phyloP scores from a whole-genome alignment of 2,888 invertebrate species.

The Hyalella azteca region DNA sequence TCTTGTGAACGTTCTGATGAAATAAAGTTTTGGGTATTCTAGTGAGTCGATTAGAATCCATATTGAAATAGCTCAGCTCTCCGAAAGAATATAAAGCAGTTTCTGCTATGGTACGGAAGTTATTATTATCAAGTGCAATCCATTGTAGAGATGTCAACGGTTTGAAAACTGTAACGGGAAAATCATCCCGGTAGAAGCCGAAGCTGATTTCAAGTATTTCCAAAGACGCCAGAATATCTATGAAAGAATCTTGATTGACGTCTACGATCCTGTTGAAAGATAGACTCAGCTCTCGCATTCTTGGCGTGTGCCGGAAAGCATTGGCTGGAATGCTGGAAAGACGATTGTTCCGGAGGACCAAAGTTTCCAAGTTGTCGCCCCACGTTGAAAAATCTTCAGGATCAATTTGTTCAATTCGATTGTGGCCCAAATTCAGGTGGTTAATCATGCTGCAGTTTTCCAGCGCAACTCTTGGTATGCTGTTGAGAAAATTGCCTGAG shows the following conservation, averaged over 20 bases:
- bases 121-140: slow-evolving; percentile 87
- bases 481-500: slow-evolving; percentile 59
- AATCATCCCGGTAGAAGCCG: slow-evolving; percentile 76
- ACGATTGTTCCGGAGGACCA: slow-evolving; percentile 83
- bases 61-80: slow-evolving; percentile 78
- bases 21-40: slow-evolving; percentile 74
- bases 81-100: slow-evolving; percentile 72
- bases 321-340: slow-evolving; percentile 73
- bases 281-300: slow-evolving; percentile 84
- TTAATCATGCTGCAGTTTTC: slow-evolving; percentile 68
- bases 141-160: slow-evolving; percentile 78
- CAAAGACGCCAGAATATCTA: slow-evolving; percentile 75
- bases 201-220: slow-evolving; percentile 86
- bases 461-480: slow-evolving; percentile 52
- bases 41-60: slow-evolving; percentile 83
- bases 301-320: slow-evolving; percentile 75
- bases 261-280: slow-evolving; percentile 88
- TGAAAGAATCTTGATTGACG: slow-evolving; percentile 80
- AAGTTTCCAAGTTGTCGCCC: slow-evolving; percentile 79
- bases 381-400: slow-evolving; percentile 79
- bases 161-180: slow-evolving; percentile 77
- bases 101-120: slow-evolving; percentile 69
- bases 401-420: slow-evolving; percentile 78
- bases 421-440: slow-evolving; percentile 89
- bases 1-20: slow-evolving; percentile 73